Evolutionary conservation across 2,888 invertebrate species (phyloP).

Genomic region (Sesia bembeciformis): DNA sequence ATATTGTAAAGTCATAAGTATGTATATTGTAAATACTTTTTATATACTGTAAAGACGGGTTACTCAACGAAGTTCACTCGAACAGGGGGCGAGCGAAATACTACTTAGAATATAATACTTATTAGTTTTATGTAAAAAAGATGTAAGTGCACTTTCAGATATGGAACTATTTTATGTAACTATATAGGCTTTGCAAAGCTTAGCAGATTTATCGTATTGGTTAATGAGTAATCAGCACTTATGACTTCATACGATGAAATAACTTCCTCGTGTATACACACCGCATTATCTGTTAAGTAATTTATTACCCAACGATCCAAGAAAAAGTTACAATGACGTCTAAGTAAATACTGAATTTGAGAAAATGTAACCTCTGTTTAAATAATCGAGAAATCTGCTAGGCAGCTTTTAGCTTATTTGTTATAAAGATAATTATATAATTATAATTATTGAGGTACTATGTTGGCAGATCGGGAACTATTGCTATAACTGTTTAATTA

Average conservation of each 20-base stretch:
- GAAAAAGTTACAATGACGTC: too few species aligned
- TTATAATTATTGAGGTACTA: constrained; percentile 66
- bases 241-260: too few species aligned
- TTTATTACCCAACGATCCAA: too few species aligned
- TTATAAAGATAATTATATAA: constrained; percentile 23
- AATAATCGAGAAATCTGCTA: constrained; percentile 29
- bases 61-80: constrained; percentile 54
- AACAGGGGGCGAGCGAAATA: constrained; percentile 29
- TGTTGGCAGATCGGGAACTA: constrained; percentile 59
- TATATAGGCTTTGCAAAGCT: constrained; percentile 14
- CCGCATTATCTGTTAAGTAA: too few species aligned
- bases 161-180: constrained; percentile 48
- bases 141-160: constrained; percentile 71
- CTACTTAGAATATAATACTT: constrained; percentile 59
- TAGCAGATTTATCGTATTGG: constrained; percentile 27
- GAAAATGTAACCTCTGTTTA: constrained; percentile 11
- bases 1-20: constrained; percentile 58
- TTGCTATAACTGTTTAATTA: constrained; percentile 47
- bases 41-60: constrained; percentile 58
- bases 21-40: constrained; percentile 70
- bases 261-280: too few species aligned
- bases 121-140: constrained; percentile 52
- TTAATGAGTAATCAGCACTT: too few species aligned
- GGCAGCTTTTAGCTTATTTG: constrained; percentile 17
- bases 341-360: neutral